Percentiles rank a stretch among this genome's conserved stretches.
Conservation (phyloP, 1,140 invertebrate genomes). For the Ptiloglossa arizonensis region DNA sequence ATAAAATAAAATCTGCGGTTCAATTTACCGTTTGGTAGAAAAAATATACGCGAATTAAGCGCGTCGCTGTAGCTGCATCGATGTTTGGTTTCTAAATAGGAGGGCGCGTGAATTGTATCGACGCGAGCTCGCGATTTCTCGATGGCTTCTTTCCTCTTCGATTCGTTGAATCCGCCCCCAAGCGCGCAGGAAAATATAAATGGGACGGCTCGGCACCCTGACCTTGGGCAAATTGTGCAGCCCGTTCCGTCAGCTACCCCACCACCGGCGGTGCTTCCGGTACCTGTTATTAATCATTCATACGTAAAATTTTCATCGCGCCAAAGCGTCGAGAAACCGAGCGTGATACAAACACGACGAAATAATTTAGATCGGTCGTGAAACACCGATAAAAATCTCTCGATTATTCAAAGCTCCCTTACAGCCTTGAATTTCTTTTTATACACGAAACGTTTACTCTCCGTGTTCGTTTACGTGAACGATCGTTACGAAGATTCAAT, state of each 20-base stretch:
- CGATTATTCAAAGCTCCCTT: too few species aligned
- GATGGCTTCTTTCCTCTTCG: background rate
- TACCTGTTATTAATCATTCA: background rate
- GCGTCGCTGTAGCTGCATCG: background rate
- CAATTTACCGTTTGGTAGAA: too few species aligned
- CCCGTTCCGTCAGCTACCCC: background rate
- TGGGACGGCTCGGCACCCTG: conserved; percentile 21
- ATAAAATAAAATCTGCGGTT: too few species aligned
- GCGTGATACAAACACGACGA: background rate
- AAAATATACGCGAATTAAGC: background rate
- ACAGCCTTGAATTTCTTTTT: too few species aligned
- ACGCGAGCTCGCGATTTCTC: background rate
- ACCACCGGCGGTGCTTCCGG: background rate
- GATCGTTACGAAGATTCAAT: too few species aligned
- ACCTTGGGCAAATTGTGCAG: conserved; percentile 45
- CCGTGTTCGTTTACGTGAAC: too few species aligned
- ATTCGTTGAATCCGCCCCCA: background rate
- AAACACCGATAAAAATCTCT: too few species aligned
- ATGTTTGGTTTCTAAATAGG: background rate
- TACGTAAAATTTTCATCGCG: background rate
- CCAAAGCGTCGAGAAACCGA: too few species aligned
- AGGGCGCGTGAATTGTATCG: background rate
- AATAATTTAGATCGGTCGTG: too few species aligned
- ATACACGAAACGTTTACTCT: too few species aligned
- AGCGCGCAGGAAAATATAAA: conserved; percentile 8